Evolutionary conservation across 2,888 invertebrate species (phyloP), one percentile per base, ranked within the genome.

Genomic region (Erebia epiphron): DNA sequence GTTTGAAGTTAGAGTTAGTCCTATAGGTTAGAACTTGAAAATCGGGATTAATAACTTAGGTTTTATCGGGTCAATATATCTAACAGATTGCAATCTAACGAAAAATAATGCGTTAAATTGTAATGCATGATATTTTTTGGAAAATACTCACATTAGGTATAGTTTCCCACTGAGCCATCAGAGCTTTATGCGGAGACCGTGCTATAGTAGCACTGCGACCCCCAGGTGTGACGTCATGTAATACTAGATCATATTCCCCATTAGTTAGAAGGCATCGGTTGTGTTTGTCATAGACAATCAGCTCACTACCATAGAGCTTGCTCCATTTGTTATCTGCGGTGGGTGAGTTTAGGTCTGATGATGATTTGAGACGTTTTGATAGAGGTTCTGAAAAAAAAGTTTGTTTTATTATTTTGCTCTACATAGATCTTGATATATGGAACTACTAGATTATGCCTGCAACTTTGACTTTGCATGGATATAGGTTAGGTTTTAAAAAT

Each of bases 261-360:
- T 98, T 97, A 0, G 96, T 96, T 65, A 98, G 93, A 69, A 98
- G 94, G 84, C 98, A 98, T 16, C 97, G 95, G 82, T 96, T 97
- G 81, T 97, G 96, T 84, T 98, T 98, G 86, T 98, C 98, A 83
- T 97, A 98, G 46, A 98, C 96, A 72, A 97, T 96, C 70, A 99
- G 90, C 88, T 98, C 98, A 70, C 97, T 96, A 54, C 96, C 96
- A 75, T 96, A 96, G 41, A 96, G 86, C 77, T 95, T 94, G 11
- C 89, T 90, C 87, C 94, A 94, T 80, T 94, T 95, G 72, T 79
- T 86, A 63, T 90, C 83, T 14, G 76, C 84, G 26, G 77, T 68
- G 49, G 83, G 78, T 1, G 88, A 82, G 57, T 89, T 80, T 69
- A 87, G 76, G 80, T 94, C 85, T 76, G 91, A 82, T 63, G 94